Evolutionary conservation across 2,797 vertebrate genomes (phyloP).

Genomic region (Mastacembelus armatus): DNA sequence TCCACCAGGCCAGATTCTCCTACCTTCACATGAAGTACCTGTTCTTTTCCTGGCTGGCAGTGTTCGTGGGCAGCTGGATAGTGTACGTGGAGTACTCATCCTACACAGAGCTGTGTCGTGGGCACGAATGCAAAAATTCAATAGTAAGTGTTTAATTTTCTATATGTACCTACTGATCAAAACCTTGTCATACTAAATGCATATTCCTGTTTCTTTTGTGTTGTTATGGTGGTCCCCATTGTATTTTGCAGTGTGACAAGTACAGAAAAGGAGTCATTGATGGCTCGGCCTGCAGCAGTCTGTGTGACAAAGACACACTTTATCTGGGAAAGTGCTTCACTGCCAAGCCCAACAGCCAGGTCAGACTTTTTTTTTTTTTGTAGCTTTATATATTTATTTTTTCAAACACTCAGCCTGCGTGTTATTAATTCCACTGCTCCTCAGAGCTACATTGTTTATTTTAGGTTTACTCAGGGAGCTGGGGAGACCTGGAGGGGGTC

Average conservation of each 20-base stretch:
- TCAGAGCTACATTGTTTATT: neutral
- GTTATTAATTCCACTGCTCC: neutral
- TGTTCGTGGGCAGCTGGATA: constrained; percentile 98
- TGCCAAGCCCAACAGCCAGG: constrained; percentile 92
- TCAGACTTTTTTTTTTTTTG: constrained; percentile 63
- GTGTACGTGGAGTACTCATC: constrained; percentile 95
- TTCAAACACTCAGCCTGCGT: too few species aligned
- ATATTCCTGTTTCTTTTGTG: neutral
- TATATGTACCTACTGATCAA: neutral
- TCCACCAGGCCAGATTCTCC: constrained; percentile 89
- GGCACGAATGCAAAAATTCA: constrained; percentile 94
- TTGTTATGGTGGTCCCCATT: neutral
- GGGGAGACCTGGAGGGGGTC: constrained; percentile 94
- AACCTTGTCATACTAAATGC: neutral
- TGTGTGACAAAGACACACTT: constrained; percentile 94
- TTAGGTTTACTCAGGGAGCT: constrained; percentile 94
- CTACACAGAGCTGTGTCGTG: constrained; percentile 96
- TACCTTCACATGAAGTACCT: constrained; percentile 95
- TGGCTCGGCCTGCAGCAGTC: constrained; percentile 94
- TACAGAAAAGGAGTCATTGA: constrained; percentile 95
- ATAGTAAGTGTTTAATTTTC: constrained; percentile 84
- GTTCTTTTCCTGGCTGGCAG: constrained; percentile 96
- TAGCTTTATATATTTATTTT: too few species aligned
- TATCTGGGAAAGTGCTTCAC: constrained; percentile 97
- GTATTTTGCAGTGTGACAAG: constrained; percentile 91